Percentiles rank a stretch among this genome's conserved stretches.
phyloP scores from a whole-genome alignment of 2,113 vertebrate species.

The Callipepla californica region DNA sequence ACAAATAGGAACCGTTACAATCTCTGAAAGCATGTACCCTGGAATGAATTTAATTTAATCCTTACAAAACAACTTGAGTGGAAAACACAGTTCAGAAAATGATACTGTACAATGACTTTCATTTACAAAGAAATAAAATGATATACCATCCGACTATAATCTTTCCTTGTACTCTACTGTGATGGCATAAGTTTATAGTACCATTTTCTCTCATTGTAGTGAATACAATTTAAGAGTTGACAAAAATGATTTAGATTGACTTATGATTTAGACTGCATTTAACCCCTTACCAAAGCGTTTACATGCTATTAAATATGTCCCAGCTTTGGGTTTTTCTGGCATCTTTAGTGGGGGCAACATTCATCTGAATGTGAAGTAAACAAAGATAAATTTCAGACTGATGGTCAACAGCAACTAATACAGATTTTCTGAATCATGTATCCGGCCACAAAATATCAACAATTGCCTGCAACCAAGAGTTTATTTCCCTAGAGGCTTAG shows the following conservation, averaged over 20 bases:
- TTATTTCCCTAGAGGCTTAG: not conserved
- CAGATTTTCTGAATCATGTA: not conserved
- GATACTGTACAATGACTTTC: conserved; percentile 57
- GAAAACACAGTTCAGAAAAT: conserved; percentile 71
- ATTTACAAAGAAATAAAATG: conserved; percentile 73
- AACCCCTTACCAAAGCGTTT: conserved; percentile 34
- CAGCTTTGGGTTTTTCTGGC: not conserved
- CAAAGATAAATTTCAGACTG: not conserved
- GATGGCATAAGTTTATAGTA: conserved; percentile 59
- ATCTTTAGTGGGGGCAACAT: not conserved
- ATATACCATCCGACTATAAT: conserved; percentile 37
- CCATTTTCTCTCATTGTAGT: conserved; percentile 36
- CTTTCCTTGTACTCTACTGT: conserved; percentile 14
- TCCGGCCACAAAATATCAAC: not conserved
- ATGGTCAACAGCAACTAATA: not conserved
- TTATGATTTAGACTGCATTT: conserved; percentile 44
- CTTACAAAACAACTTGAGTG: conserved; percentile 74
- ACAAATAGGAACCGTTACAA: conserved; percentile 54
- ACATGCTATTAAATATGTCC: conserved; percentile 1
- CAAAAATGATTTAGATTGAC: conserved; percentile 61
- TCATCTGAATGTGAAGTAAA: not conserved
- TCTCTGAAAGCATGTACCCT: conserved; percentile 53
- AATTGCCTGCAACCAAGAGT: not conserved
- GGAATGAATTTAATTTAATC: conserved; percentile 78
- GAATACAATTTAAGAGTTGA: conserved; percentile 60